phyloP scores from a whole-genome alignment of 2,797 vertebrate species.

The Acestrorhynchus altus region DNA sequence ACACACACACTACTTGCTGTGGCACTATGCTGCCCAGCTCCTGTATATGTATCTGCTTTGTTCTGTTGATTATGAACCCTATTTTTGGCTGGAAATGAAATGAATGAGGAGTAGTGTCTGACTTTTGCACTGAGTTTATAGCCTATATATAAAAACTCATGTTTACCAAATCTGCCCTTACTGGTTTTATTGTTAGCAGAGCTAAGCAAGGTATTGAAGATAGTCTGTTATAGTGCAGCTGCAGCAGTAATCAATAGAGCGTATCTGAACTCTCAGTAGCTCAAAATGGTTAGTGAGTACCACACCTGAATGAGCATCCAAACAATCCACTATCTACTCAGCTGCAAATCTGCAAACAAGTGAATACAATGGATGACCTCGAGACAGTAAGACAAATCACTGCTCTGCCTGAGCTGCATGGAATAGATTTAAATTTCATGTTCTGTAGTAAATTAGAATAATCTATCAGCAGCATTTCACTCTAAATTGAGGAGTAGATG shows the following conservation, averaged over 20 bases:
- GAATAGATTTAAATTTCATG: conserved; percentile 3
- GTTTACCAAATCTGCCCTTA: neutral
- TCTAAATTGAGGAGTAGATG: neutral
- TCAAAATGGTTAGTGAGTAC: neutral
- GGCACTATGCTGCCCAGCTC: too few species aligned
- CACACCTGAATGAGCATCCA: neutral
- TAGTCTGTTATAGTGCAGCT: neutral
- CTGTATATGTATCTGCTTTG: too few species aligned
- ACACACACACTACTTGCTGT: too few species aligned
- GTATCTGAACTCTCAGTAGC: neutral
- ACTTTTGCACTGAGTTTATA: too few species aligned
- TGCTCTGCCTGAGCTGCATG: neutral
- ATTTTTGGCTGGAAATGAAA: too few species aligned
- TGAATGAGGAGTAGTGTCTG: too few species aligned
- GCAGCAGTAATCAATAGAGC: conserved; percentile 15
- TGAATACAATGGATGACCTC: conserved; percentile 4
- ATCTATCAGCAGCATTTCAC: neutral
- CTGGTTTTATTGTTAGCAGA: neutral
- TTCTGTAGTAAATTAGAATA: neutral
- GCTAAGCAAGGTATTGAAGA: conserved; percentile 23
- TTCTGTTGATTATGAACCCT: too few species aligned
- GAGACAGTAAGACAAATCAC: neutral
- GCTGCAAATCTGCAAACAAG: neutral
- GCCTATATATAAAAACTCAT: neutral
- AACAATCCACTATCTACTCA: neutral